Conservation (phyloP, 2,113 vertebrate species). For the Barbus barbus region DNA sequence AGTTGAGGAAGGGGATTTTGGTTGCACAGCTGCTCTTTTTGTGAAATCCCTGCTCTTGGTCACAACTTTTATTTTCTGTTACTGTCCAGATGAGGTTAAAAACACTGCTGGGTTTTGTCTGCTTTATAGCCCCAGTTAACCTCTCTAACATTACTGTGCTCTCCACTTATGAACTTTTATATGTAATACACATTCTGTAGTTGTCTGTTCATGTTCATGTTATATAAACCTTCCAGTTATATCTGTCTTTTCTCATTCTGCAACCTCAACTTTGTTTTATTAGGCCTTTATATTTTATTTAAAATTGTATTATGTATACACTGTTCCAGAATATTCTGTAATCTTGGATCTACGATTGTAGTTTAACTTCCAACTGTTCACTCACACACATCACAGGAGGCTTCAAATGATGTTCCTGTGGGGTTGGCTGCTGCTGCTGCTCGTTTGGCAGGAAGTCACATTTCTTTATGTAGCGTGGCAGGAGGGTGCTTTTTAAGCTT, state of each 20-base stretch:
- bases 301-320: not conserved
- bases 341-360: constrained; percentile 20
- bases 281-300: constrained; percentile 2
- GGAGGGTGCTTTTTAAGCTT: constrained; percentile 16
- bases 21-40: constrained; percentile 18
- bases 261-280: not conserved
- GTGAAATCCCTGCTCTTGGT: constrained; percentile 36
- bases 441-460: constrained; percentile 1
- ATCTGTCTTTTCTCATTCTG: constrained; percentile 8
- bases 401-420: constrained; percentile 25
- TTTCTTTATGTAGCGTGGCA: constrained; percentile 18
- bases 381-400: constrained; percentile 11
- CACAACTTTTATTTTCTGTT: constrained; percentile 35
- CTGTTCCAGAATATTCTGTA: constrained; percentile 17
- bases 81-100: constrained; percentile 38
- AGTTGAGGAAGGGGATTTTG: constrained; percentile 14
- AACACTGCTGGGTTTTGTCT: not conserved
- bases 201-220: not conserved
- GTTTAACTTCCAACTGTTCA: not conserved
- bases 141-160: not conserved
- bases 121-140: constrained; percentile 8
- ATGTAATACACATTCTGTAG: constrained; percentile 1
- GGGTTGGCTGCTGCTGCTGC: constrained; percentile 16
- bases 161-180: not conserved
- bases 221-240: not conserved